A percentile compares a stretch with the other conserved stretches of the same genome.
Conservation (phyloP, 2,113 vertebrate genomes). For the Corythornis cristatus region DNA sequence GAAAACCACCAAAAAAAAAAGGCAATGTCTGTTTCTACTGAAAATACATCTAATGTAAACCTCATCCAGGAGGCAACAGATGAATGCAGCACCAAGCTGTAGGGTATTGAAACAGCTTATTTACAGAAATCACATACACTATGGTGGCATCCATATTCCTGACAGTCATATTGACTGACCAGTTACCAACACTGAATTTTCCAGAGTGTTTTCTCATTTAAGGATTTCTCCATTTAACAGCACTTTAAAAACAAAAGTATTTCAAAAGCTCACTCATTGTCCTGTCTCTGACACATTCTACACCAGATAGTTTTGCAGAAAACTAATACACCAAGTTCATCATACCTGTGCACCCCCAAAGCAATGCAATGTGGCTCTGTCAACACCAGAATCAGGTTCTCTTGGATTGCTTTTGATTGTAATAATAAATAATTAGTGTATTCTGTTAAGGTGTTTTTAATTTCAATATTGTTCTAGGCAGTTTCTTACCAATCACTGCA, state of each 20-base stretch:
- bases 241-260: neutral
- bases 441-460: neutral
- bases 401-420: neutral
- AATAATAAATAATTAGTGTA: neutral
- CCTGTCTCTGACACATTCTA: neutral
- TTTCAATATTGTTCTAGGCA: neutral
- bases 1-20: neutral
- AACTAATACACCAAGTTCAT: accelerated
- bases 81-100: neutral
- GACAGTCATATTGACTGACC: neutral
- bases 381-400: neutral
- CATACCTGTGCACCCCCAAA: neutral
- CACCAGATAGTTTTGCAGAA: neutral
- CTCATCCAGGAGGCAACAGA: neutral
- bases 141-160: neutral
- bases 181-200: neutral
- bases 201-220: neutral
- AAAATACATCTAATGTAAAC: neutral
- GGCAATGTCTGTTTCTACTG: neutral
- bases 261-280: neutral
- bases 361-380: neutral
- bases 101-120: neutral
- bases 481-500: neutral
- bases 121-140: neutral
- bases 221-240: neutral